Evolutionary conservation across 1,140 invertebrate genomes (phyloP).

Genomic region (Zaprionus nigranus): DNA sequence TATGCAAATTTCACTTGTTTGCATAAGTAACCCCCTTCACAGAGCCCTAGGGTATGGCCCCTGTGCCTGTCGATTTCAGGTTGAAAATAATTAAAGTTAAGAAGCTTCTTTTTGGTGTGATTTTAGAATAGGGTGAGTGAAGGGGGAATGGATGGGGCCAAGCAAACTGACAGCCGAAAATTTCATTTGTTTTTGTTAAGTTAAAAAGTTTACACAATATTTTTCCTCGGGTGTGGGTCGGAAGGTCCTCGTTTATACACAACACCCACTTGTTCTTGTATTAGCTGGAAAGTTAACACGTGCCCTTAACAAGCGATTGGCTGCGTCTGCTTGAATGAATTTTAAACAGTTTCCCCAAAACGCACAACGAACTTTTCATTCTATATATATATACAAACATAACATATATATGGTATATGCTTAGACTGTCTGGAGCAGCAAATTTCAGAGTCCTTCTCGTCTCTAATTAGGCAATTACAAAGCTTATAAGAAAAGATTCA

Average conservation of each 20-base stretch:
- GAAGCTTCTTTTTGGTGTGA: conserved; percentile 15
- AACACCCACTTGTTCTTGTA: conserved; percentile 18
- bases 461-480: conserved; percentile 61
- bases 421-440: conserved; percentile 13
- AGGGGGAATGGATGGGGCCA: not conserved
- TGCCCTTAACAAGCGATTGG: conserved; percentile 44
- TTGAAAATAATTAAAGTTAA: conserved; percentile 50
- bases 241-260: not conserved
- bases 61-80: conserved; percentile 27
- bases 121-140: conserved; percentile 2
- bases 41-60: not conserved
- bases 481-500: conserved; percentile 38
- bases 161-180: conserved; percentile 23
- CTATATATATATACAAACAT: conserved; percentile 2
- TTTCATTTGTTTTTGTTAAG: conserved; percentile 51
- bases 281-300: conserved; percentile 59
- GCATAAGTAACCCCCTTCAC: not conserved
- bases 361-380: conserved; percentile 4
- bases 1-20: conserved; percentile 24
- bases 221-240: conserved; percentile 14
- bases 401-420: conserved; percentile 24
- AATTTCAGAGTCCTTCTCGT: not conserved
- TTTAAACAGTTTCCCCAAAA: conserved; percentile 51
- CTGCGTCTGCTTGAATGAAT: conserved; percentile 54
- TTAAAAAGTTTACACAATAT: conserved; percentile 45